phyloP scores from a whole-genome alignment of 2,797 vertebrate genomes.

The Chromobotia macracanthus region DNA sequence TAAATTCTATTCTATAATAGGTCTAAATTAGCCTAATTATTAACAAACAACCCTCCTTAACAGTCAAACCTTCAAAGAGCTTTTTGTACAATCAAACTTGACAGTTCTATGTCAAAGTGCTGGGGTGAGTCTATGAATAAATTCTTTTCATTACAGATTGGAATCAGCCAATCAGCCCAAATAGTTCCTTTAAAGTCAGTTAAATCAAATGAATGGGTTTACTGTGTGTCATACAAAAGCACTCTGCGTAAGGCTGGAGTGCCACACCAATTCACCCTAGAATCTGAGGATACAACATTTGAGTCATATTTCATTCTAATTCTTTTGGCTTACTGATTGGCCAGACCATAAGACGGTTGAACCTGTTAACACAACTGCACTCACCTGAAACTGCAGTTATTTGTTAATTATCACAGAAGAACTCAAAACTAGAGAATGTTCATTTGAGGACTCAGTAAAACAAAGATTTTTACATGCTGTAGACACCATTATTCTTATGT shows the following conservation, averaged over 20 bases:
- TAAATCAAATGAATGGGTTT: conserved; percentile 39
- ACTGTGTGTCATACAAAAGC: conserved; percentile 41
- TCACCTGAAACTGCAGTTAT: background rate
- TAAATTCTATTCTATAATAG: conserved; percentile 1
- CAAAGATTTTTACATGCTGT: background rate
- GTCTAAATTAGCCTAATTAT: background rate
- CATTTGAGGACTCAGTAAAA: background rate
- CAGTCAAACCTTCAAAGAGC: background rate
- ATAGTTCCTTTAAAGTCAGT: conserved; percentile 26
- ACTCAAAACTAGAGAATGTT: background rate
- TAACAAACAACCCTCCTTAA: background rate
- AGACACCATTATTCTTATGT: no score
- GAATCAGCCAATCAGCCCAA: conserved; percentile 28
- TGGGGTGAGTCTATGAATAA: conserved; percentile 28
- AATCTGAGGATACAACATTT: conserved; percentile 16
- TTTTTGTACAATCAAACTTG: conserved; percentile 3
- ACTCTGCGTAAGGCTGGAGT: background rate
- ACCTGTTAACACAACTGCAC: background rate
- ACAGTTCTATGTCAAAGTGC: background rate
- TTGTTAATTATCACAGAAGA: background rate
- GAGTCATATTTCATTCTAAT: conserved; percentile 19
- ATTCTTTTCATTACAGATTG: conserved; percentile 40
- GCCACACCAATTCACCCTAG: conserved; percentile 25
- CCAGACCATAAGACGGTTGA: background rate
- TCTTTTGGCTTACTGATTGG: background rate